phyloP scores from a whole-genome alignment of 2,113 vertebrate genomes.

The Stomatorhinus ivindoensis region DNA sequence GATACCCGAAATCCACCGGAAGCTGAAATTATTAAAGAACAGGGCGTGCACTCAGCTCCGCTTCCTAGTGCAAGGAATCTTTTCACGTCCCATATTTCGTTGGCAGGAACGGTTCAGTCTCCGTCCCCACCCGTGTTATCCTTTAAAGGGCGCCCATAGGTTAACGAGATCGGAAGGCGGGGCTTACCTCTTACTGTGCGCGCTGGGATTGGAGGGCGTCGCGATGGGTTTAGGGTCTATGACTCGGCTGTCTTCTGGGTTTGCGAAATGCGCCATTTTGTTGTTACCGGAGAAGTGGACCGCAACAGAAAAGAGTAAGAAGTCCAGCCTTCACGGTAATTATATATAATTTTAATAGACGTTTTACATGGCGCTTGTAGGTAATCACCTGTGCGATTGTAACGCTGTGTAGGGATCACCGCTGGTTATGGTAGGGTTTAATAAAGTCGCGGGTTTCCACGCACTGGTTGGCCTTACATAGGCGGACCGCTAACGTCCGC shows the following conservation, averaged over 20 bases:
- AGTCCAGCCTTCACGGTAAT: slow-evolving; percentile 44
- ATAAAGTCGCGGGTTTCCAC: neutral
- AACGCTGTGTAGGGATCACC: neutral
- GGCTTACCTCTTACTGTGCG: neutral
- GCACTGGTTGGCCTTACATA: neutral
- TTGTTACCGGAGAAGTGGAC: slow-evolving; percentile 43
- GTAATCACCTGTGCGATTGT: neutral
- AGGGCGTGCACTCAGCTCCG: neutral
- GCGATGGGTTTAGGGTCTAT: slow-evolving; percentile 27
- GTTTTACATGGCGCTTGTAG: neutral
- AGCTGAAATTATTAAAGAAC: slow-evolving; percentile 1
- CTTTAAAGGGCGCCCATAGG: slow-evolving; percentile 19
- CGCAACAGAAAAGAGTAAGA: slow-evolving; percentile 36
- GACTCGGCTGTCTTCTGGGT: slow-evolving; percentile 37
- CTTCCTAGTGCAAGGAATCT: neutral
- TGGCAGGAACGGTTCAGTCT: neutral
- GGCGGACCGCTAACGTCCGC: neutral
- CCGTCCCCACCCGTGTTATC: slow-evolving; percentile 1
- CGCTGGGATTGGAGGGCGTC: slow-evolving; percentile 28
- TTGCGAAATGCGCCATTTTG: slow-evolving; percentile 54
- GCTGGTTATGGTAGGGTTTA: neutral
- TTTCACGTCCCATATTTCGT: slow-evolving; percentile 27
- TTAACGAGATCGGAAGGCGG: slow-evolving; percentile 1
- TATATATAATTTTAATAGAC: neutral
- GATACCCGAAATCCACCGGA: slow-evolving; percentile 17